These are phyloP conservation scores for Pseudomyrmex flavicornis DNA, from an alignment of 1,140 invertebrate genomes.

Conservation along the genomic window DNA sequence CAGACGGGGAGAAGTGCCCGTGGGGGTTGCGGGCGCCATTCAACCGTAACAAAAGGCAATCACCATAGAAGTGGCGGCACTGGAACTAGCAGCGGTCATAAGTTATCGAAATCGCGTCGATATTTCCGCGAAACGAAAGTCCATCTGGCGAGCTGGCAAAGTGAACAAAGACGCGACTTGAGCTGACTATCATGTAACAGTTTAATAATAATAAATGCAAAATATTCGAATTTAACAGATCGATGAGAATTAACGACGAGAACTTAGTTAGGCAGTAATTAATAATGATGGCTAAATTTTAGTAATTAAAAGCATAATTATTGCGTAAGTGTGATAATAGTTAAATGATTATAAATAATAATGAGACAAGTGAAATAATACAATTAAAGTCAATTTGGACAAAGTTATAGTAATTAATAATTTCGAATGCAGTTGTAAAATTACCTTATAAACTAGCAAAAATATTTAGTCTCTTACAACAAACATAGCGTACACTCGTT, in stretches of 20 bases:
- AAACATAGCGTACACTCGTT: no score
- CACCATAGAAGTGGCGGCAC: constrained; percentile 78
- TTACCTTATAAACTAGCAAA: neutral
- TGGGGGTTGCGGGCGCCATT: constrained; percentile 70
- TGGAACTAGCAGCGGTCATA: constrained; percentile 76
- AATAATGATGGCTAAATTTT: constrained; percentile 23
- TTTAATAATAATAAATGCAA: constrained; percentile 6
- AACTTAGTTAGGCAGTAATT: constrained; percentile 26
- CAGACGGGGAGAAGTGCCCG: constrained; percentile 23
- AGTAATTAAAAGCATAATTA: constrained; percentile 15
- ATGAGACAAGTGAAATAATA: constrained; percentile 14
- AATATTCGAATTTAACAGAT: constrained; percentile 5
- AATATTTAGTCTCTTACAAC: neutral
- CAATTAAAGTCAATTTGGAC: no score
- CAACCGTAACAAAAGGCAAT: constrained; percentile 82
- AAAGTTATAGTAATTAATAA: constrained; percentile 17
- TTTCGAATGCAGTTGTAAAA: neutral
- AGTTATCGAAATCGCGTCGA: constrained; percentile 80
- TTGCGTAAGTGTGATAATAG: neutral
- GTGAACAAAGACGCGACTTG: constrained; percentile 38
- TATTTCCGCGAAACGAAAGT: constrained; percentile 72
- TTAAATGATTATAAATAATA: constrained; percentile 37
- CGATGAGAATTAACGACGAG: neutral
- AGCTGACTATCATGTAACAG: constrained; percentile 14
- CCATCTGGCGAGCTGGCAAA: constrained; percentile 1